Evolutionary conservation across 2,888 invertebrate genomes (phyloP), one percentile per base, ranked within the genome.

Genomic region (Drosophila acutilabella): DNA sequence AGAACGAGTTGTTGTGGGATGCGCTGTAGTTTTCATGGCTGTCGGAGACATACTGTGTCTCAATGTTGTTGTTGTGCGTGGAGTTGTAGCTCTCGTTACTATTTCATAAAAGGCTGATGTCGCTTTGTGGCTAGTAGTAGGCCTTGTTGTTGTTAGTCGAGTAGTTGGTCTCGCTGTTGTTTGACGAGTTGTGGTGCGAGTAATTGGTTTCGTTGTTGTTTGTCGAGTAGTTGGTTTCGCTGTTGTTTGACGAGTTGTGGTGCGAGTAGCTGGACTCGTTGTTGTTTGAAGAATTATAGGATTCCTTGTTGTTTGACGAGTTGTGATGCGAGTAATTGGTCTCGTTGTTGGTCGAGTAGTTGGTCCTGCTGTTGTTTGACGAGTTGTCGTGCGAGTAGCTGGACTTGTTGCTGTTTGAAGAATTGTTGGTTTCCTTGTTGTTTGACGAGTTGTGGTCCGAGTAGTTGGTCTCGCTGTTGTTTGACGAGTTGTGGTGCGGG

Each of bases 301-400:
- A 5, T 1, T 26, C 1, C 7, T 7, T 26, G 26, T 6, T 26
- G 26, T 26, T 23, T 2, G 68, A 45, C 7, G 53, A 38, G 16
- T 23, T 2, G 36, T 36, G 36, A 13, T 26, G 6, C 1, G 26
- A 26, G 26, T 26, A 26, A 7, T 7, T 6, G 30, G 30, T 8
- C 30, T 5, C 30, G 50, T 50, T 42, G 42, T 48, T 56, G 62
- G 30, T 5, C 42, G 56, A 6, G 54, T 13, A 5, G 69, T 57
- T 0, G 71, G 2, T 73, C 2, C 44, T 45, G n/a, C n/a, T 20
- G 71, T 8, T n/a, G 54, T 26, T n/a, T 26, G 42, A 6, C 36
- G 51, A 26, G 51, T 18, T 50, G 23, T 61, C 57, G 59, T 51
- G 41, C 42, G 50, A 18, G 44, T 38, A 41, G 30, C 8, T 30